Evolutionary conservation across 1,140 invertebrate genomes (phyloP), one percentile per base, ranked within the genome.

Genomic region (Nephotettix cincticeps): DNA sequence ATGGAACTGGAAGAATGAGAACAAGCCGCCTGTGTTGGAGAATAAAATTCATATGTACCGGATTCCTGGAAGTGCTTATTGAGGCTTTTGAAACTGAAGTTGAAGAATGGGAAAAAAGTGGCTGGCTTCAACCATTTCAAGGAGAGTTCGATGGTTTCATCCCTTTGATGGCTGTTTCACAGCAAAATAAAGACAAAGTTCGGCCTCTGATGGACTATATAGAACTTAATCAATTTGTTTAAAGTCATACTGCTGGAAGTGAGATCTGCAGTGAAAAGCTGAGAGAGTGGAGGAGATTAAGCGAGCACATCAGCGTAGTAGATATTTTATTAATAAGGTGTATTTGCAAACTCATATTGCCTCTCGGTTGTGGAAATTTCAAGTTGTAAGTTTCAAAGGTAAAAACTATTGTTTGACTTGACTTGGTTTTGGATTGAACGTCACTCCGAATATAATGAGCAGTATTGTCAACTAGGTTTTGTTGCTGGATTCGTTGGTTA

Each of bases 391-490:
- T 4, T 23, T 67, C 21, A 67, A 67, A 36, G 32, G 64, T 28
- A 67, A 67, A 23, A 32, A 36, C 9, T 67, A 36, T 28, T 40
- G 64, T 40, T 40, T 67, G 32, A 67, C 64, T 6, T 1, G 64
- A 19, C 64, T 67, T 36, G 64, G 64, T 30, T 67, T 67, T 67
- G 64, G 64, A 9, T 40, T 67, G 23, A 67, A 25, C 27, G 64
- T 40, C 40, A 32, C 29, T 3, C 64, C 32, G 40, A 67, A 67
- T n/a, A 67, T 67, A 1, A 67, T 67, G 64, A 19, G 29, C n/a
- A 40, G 29, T 17, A 67, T 40, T 36, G 32, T 67, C 4, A 67
- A 67, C 13, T 11, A 54, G 23, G 47, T 54, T 11, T 21, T 54
- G 23, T 54, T 21, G 23, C 13, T 54, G 47, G 47, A 54, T 19